A percentile compares a stretch with the other conserved stretches of the same genome.
phyloP scores from a whole-genome alignment of 2,797 vertebrate genomes.

The Hyperoplus immaculatus region DNA sequence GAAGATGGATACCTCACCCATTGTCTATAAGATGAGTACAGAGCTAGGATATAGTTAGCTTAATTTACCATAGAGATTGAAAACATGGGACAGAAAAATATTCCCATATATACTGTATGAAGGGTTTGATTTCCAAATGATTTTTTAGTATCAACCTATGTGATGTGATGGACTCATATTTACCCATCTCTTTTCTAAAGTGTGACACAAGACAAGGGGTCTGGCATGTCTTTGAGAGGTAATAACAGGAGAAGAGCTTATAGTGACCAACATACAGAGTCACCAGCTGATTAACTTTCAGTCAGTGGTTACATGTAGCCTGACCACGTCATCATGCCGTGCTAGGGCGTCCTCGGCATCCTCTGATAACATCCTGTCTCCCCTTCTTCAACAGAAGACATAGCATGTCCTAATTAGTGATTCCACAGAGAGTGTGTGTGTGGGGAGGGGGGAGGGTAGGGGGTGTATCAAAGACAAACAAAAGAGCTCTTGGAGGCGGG shows the following conservation, averaged over 20 bases:
- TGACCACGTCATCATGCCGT: slow-evolving; percentile 2
- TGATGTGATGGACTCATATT: background rate
- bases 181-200: background rate
- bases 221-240: background rate
- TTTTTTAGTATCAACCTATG: background rate
- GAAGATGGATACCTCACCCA: background rate
- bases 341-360: slow-evolving; percentile 7
- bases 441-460: slow-evolving; percentile 15
- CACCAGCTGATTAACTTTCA: slow-evolving; percentile 9
- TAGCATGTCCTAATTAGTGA: slow-evolving; percentile 57
- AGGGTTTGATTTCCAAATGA: too few relatives aligned
- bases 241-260: background rate
- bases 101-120: too few relatives aligned
- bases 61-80: background rate
- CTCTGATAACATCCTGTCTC: slow-evolving; percentile 61
- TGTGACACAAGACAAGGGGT: too few relatives aligned
- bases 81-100: background rate
- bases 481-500: slow-evolving; percentile 44
- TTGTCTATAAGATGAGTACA: background rate
- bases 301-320: slow-evolving; percentile 12
- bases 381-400: slow-evolving; percentile 29
- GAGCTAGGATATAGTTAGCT: background rate
- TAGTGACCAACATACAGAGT: background rate
- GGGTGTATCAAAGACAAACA: slow-evolving; percentile 63
- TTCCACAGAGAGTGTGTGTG: slow-evolving; percentile 32